phyloP scores from a whole-genome alignment of 2,797 vertebrate species.

The Pseudopleuronectes americanus region DNA sequence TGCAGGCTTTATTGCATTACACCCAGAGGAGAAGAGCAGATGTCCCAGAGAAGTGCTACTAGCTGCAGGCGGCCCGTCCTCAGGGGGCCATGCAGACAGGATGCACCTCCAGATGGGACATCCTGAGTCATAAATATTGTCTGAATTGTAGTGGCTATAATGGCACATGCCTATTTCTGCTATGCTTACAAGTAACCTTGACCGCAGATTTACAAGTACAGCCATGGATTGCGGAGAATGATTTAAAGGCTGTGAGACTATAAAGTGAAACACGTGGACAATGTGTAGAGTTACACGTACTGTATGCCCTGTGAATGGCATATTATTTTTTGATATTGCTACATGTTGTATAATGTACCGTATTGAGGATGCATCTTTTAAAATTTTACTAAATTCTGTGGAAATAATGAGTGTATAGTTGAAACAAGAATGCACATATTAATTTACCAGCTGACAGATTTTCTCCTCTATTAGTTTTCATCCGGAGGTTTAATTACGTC shows the following conservation, averaged over 20 bases:
- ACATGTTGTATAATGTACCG: neutral
- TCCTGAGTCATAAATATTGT: conserved; percentile 80
- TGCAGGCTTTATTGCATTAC: conserved; percentile 62
- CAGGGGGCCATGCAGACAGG: conserved; percentile 54
- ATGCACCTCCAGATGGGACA: conserved; percentile 79
- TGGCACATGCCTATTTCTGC: conserved; percentile 58
- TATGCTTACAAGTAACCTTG: conserved; percentile 60
- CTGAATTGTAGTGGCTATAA: conserved; percentile 68
- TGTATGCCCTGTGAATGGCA: conserved; percentile 30
- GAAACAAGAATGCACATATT: conserved; percentile 37
- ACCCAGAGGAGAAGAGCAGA: conserved; percentile 75
- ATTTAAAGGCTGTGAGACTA: conserved; percentile 57
- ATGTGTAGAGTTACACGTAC: conserved; percentile 24
- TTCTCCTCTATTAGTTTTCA: conserved; percentile 49
- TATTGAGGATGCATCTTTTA: neutral
- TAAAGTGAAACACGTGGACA: conserved; percentile 39
- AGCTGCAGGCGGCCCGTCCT: conserved; percentile 55
- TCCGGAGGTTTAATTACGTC: conserved; percentile 62
- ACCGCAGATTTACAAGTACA: conserved; percentile 60
- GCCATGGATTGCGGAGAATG: conserved; percentile 52
- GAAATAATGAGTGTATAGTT: conserved; percentile 13
- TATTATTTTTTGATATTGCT: conserved; percentile 28
- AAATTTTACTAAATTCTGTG: neutral
- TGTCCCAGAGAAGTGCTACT: conserved; percentile 70
- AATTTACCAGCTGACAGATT: conserved; percentile 35